Evolutionary conservation across 2,113 vertebrate species (phyloP).

Genomic region (Ovis canadensis): DNA sequence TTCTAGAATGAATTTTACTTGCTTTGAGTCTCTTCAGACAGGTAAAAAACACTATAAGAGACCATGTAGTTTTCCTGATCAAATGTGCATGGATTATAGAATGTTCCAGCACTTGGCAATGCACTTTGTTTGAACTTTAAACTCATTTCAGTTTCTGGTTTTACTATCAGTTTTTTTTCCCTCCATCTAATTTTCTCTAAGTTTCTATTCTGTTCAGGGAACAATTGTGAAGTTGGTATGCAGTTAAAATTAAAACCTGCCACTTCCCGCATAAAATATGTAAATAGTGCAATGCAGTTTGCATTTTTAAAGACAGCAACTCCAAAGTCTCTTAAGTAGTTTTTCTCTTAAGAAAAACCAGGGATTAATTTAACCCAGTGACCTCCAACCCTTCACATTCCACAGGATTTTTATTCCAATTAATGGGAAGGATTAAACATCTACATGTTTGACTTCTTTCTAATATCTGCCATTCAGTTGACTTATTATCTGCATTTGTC

Average conservation of each 20-base stretch:
- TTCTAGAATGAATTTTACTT: slow-evolving; percentile 45
- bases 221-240: slow-evolving; percentile 70
- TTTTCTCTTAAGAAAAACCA: slow-evolving; percentile 8
- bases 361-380: slow-evolving; percentile 39
- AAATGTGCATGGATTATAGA: slow-evolving; percentile 37
- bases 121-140: slow-evolving; percentile 66
- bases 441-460: slow-evolving; percentile 9
- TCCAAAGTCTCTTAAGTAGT: slow-evolving; percentile 37
- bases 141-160: slow-evolving; percentile 55
- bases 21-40: slow-evolving; percentile 25
- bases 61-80: slow-evolving; percentile 34
- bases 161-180: slow-evolving; percentile 68
- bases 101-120: slow-evolving; percentile 41
- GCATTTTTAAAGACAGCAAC: slow-evolving; percentile 54
- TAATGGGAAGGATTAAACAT: slow-evolving; percentile 55
- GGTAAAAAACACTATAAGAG: slow-evolving; percentile 43
- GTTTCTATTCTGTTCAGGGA: slow-evolving; percentile 74
- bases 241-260: slow-evolving; percentile 69
- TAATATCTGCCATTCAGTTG: slow-evolving; percentile 15
- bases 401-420: slow-evolving; percentile 44
- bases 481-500: slow-evolving; percentile 16
- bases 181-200: slow-evolving; percentile 68
- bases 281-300: slow-evolving; percentile 45
- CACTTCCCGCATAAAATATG: slow-evolving; percentile 67
- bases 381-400: slow-evolving; percentile 16